Base-by-base conservation (phyloP, 2,797 vertebrate species). In the Thaleichthys pacificus region DNA sequence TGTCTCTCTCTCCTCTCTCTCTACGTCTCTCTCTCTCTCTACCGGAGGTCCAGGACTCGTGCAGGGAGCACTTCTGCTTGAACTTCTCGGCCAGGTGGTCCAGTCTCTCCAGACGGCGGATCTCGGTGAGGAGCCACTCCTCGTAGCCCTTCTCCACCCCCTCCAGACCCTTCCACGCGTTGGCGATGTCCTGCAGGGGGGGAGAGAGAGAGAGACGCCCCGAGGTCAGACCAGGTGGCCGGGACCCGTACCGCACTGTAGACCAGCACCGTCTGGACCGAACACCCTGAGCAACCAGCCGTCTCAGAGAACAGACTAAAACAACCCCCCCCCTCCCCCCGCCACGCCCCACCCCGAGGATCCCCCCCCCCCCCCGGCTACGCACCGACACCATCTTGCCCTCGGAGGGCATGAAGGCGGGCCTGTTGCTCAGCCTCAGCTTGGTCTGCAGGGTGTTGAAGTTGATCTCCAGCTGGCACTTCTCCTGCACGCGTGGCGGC, bases 351-450 rank as follows among this genome's bases (percentile, higher is more conserved):
- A 3, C 15, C 56, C 56, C 56, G 19, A 19, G 19, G 38, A 49
- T 8, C 26, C 6, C 47, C 24, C 19, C 14, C 24, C 24, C n/a
- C 38, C 56, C n/a, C 8, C 5, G 64, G 35, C 0, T 17, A 86
- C 95, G 91, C 88, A 96, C 95, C 84, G 96, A 97, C 81, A 97
- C 95, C 92, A 97, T 95, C 92, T 95, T 96, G 88, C 96, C 96
- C 91, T 97, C 95, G 0, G 95, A 96, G 69, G 96, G 95, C 95
- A 96, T 97, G 93, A 96, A 96, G 74, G 96, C 95, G 0, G 96
- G 96, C 66, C 96, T 89, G 93, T 96, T 95, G 94, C 95, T 96
- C 54, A 97, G 93, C 64, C 95, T 91, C 70, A 95, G 89, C 78
- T 95, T 95, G 71, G 93, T 95, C 89, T 95, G 93, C 85, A 95